Conservation (phyloP, 2,888 invertebrate species). For the Micropterix aruncella region DNA sequence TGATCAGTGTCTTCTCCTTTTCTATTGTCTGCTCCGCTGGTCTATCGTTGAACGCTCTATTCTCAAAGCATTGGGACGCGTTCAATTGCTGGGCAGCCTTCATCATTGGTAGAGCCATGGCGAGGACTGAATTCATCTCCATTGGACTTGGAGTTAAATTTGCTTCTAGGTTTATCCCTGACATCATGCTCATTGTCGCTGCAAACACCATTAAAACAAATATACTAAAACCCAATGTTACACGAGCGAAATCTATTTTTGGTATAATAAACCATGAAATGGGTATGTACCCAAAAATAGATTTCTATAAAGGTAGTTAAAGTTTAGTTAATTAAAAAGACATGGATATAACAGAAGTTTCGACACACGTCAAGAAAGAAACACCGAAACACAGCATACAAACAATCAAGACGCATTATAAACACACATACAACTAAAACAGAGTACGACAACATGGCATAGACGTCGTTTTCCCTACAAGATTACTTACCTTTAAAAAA, state of each 20-base stretch:
- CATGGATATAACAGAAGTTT: too few species aligned
- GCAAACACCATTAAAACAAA: background rate
- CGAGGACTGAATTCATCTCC: constrained; percentile 47
- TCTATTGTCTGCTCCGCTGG: constrained; percentile 17
- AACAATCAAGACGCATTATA: too few species aligned
- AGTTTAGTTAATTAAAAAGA: too few species aligned
- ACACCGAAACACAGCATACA: too few species aligned
- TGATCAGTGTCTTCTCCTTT: constrained; percentile 17
- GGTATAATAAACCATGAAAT: constrained; percentile 3
- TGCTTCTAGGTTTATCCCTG: constrained; percentile 45
- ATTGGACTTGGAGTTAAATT: constrained; percentile 53
- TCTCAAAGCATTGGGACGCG: constrained; percentile 33
- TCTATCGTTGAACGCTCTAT: constrained; percentile 32
- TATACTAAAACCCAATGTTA: too few species aligned
- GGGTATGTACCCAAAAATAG: background rate
- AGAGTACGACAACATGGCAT: too few species aligned
- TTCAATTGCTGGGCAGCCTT: constrained; percentile 36
- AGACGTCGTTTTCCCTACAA: too few species aligned
- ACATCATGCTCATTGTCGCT: constrained; percentile 26
- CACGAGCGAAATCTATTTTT: constrained; percentile 15
- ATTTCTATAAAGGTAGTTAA: too few species aligned
- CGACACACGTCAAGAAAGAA: too few species aligned
- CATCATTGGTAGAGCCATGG: constrained; percentile 46
- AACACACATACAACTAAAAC: too few species aligned
- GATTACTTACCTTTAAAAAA: too few species aligned